Evolutionary conservation across 2,888 invertebrate species (phyloP).

Genomic region (Phasia obesa): DNA sequence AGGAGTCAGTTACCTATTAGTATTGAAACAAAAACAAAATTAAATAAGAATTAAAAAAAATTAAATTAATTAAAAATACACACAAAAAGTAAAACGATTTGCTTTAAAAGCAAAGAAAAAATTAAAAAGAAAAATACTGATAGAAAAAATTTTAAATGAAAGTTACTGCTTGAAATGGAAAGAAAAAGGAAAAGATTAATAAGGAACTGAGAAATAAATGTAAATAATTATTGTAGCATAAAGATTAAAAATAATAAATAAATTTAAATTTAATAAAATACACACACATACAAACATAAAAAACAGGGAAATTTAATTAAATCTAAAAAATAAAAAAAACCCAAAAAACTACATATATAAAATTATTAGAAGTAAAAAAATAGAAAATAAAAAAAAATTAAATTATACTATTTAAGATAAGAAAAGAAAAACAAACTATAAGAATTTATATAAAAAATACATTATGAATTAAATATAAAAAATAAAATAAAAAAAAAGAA

Average conservation of each 20-base stretch:
- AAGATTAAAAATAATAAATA: slow-evolving; percentile 9
- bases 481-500: slow-evolving; percentile 32
- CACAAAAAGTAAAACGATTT: slow-evolving; percentile 69
- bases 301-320: slow-evolving; percentile 80
- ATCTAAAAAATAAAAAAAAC: slow-evolving; percentile 58
- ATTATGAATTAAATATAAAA: slow-evolving; percentile 52
- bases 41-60: slow-evolving; percentile 73
- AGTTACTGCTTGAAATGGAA: slow-evolving; percentile 70
- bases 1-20: slow-evolving; percentile 83
- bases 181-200: slow-evolving; percentile 41
- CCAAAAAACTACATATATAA: slow-evolving; percentile 15
- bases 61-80: slow-evolving; percentile 67
- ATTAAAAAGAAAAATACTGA: slow-evolving; percentile 74
- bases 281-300: slow-evolving; percentile 71
- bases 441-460: slow-evolving; percentile 72
- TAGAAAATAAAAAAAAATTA: not conserved
- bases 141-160: slow-evolving; percentile 47
- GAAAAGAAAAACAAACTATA: slow-evolving; percentile 62
- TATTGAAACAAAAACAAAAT: slow-evolving; percentile 64
- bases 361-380: slow-evolving; percentile 7
- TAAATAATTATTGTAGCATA: slow-evolving; percentile 62
- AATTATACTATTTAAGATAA: slow-evolving; percentile 19
- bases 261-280: slow-evolving; percentile 23
- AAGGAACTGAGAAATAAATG: slow-evolving; percentile 62
- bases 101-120: slow-evolving; percentile 76